Conservation (phyloP, 2,888 invertebrate genomes). For the Meliscaeva auricollis region DNA sequence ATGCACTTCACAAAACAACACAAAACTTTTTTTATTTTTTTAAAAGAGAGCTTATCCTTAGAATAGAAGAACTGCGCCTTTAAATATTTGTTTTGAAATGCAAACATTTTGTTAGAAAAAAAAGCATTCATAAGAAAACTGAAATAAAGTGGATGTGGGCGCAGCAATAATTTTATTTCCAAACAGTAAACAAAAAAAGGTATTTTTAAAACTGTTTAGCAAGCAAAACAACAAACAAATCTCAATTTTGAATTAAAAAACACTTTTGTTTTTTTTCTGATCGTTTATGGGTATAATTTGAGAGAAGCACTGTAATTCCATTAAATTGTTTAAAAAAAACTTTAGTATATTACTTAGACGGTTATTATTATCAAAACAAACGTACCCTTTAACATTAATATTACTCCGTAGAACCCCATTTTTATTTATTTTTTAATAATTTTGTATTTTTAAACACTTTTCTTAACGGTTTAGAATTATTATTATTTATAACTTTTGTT, state of each 20-base stretch:
- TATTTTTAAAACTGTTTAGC: constrained; percentile 20
- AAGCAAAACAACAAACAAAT: background rate
- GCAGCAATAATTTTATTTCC: constrained; percentile 25
- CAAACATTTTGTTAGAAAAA: constrained; percentile 7
- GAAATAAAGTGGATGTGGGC: constrained; percentile 36
- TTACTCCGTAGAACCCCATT: constrained; percentile 58
- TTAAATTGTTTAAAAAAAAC: too few relatives aligned
- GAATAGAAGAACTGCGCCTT: background rate
- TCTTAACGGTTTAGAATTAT: constrained; percentile 8
- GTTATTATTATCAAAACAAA: constrained; percentile 2
- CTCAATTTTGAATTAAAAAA: background rate
- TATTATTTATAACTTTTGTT: constrained; percentile 19
- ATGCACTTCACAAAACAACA: background rate
- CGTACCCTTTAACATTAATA: constrained; percentile 61
- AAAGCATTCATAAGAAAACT: constrained; percentile 14
- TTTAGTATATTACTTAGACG: background rate
- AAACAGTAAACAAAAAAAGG: constrained; percentile 32
- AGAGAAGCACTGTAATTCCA: too few relatives aligned
- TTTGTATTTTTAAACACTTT: constrained; percentile 10
- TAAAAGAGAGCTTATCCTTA: background rate
- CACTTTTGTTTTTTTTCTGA: constrained; percentile 10
- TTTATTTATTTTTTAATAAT: background rate
- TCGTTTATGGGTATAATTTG: too few relatives aligned
- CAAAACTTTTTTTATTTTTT: background rate
- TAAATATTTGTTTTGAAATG: constrained; percentile 10